Conservation (phyloP, 2,113 vertebrate genomes). For the Copsychus sechellarum region DNA sequence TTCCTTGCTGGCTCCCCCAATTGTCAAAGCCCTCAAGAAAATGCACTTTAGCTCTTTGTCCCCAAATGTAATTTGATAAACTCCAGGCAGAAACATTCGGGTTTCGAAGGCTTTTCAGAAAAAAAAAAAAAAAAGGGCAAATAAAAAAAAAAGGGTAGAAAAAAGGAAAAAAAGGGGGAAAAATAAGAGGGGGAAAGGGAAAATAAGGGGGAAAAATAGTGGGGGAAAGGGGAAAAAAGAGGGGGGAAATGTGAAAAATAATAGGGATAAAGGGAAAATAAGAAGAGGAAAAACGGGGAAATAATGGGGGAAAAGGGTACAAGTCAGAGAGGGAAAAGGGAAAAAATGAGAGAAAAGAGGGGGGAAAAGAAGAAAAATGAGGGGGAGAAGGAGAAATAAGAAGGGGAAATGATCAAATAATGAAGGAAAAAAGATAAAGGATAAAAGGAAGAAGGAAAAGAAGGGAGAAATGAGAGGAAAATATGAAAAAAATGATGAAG, state of each 20-base stretch:
- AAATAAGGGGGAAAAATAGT: too few relatives aligned
- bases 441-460: not conserved
- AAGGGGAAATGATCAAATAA: too few relatives aligned
- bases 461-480: not conserved
- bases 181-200: not conserved
- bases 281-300: too few relatives aligned
- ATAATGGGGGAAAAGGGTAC: too few relatives aligned
- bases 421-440: not conserved
- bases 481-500: accelerated
- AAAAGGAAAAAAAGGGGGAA: too few relatives aligned
- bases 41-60: conserved; percentile 80
- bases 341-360: not conserved
- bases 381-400: not conserved
- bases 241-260: too few relatives aligned
- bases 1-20: conserved; percentile 77
- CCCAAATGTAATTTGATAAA: conserved; percentile 81
- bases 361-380: too few relatives aligned
- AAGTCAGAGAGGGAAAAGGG: not conserved
- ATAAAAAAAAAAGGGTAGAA: too few relatives aligned
- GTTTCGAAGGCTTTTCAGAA: conserved; percentile 73
- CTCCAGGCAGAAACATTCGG: conserved; percentile 72
- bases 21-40: conserved; percentile 79
- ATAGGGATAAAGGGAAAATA: too few relatives aligned
- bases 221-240: not conserved
- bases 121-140: not conserved